These are phyloP conservation scores for Onychostoma macrolepis DNA, from an alignment of 2,113 vertebrate genomes.

Conservation along the genomic window DNA sequence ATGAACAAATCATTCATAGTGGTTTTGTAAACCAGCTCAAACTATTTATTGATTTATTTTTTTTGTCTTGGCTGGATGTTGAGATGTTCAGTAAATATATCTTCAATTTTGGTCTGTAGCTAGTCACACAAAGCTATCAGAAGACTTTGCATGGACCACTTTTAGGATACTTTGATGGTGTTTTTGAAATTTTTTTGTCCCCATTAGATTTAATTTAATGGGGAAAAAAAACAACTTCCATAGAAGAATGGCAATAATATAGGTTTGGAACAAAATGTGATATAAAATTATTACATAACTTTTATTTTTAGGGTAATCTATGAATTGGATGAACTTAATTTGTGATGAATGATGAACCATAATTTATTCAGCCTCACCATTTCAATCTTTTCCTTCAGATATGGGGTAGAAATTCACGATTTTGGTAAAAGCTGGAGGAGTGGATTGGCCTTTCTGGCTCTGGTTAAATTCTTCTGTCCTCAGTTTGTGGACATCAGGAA, in stretches of 20 bases:
- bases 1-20: background rate
- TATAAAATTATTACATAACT: background rate
- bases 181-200: background rate
- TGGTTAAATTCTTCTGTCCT: slow-evolving; percentile 87
- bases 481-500: slow-evolving; percentile 85
- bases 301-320: background rate
- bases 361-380: background rate
- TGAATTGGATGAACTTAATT: background rate
- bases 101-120: background rate
- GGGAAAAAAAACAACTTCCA: no score
- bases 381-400: slow-evolving; percentile 69
- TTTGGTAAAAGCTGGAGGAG: slow-evolving; percentile 90
- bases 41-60: background rate
- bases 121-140: background rate
- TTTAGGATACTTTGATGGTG: background rate
- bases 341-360: no score
- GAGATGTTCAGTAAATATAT: background rate
- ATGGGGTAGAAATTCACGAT: slow-evolving; percentile 87
- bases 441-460: slow-evolving; percentile 86
- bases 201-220: background rate
- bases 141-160: background rate
- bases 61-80: background rate
- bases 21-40: background rate
- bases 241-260: background rate
- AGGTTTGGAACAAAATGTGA: background rate